Evolutionary conservation across 2,888 invertebrate species (phyloP), one percentile per base, ranked within the genome.

Genomic region (Allacma fusca): DNA sequence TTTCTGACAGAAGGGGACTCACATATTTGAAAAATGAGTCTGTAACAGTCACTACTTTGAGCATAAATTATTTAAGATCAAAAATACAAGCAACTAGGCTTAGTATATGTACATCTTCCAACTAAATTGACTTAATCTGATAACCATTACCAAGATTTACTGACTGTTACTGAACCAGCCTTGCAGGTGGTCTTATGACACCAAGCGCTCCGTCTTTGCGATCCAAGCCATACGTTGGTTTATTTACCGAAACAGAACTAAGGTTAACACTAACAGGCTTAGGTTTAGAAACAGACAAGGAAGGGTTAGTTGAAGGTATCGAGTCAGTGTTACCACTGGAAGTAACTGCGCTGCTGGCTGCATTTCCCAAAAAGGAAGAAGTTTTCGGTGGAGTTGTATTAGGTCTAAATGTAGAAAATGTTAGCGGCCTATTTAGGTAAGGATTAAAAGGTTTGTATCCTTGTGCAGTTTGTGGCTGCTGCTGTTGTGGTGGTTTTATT

Each of bases 401-500:
- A 16, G 84, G 84, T 62, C 84, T 73, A 75, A 84, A 84, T 13
- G 84, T 84, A 12, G 84, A 84, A 67, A 84, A 84, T 0, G 83
- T 84, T 34, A 83, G 71, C 13, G 81, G 83, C 28, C 84, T 62
- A 74, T 84, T 84, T 4, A 84, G 76, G 67, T 84, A 84, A 19
- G 84, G 81, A 74, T 81, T 81, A 69, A 82, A 84, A 19, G 84
- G 81, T 75, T 84, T 84, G 65, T 84, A 84, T 19, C 83, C 84
- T 40, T 80, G 78, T 34, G 34, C 34, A 12, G 79, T 24, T 50
- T 50, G 50, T 9, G 50, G 16, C 21, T 65, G 67, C 12, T 28
- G 71, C 28, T 73, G 43, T 70, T 13, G 50, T 19, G 64, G 43
- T 24, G 29, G 44, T 70, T 21, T 62, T 13, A 16, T 28, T 50